Evolutionary conservation across 2,113 vertebrate genomes (phyloP).

Genomic region (Chlamydotis undulata): DNA sequence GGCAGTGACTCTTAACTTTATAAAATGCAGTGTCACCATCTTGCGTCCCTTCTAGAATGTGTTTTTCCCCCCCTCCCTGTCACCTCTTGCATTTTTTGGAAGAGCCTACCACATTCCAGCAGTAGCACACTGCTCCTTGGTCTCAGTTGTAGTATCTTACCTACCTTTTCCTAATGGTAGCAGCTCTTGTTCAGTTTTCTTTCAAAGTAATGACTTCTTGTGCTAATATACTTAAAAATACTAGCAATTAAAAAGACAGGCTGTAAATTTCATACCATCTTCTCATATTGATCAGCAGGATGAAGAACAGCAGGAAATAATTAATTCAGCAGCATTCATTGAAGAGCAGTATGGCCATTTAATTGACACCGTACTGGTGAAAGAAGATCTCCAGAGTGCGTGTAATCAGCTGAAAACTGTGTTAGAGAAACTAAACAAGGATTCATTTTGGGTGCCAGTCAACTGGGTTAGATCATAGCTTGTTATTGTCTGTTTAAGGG

Average conservation of each 20-base stretch:
- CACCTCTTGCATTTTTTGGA: background rate
- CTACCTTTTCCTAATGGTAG: background rate
- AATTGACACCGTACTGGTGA: slow-evolving; percentile 86
- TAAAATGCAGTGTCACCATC: background rate
- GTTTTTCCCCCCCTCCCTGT: background rate
- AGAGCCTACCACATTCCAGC: background rate
- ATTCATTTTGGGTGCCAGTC: slow-evolving; percentile 89
- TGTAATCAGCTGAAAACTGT: slow-evolving; percentile 81
- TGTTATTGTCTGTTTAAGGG: background rate
- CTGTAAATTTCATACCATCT: background rate
- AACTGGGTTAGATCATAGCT: slow-evolving; percentile 84
- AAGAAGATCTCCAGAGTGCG: slow-evolving; percentile 83
- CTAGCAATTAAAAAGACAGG: background rate
- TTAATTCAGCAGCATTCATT: slow-evolving; percentile 83
- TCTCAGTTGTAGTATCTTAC: background rate
- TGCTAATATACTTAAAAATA: background rate
- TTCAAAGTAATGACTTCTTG: background rate
- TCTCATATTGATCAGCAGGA: slow-evolving; percentile 76
- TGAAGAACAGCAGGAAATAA: slow-evolving; percentile 87
- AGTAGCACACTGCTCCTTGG: background rate
- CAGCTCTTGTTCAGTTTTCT: background rate
- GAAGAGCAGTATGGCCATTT: slow-evolving; percentile 88
- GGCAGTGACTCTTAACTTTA: background rate
- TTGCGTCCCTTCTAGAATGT: background rate
- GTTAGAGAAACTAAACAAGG: slow-evolving; percentile 82